phyloP scores from a whole-genome alignment of 2,888 invertebrate species.

The Trachelus troglodyta region DNA sequence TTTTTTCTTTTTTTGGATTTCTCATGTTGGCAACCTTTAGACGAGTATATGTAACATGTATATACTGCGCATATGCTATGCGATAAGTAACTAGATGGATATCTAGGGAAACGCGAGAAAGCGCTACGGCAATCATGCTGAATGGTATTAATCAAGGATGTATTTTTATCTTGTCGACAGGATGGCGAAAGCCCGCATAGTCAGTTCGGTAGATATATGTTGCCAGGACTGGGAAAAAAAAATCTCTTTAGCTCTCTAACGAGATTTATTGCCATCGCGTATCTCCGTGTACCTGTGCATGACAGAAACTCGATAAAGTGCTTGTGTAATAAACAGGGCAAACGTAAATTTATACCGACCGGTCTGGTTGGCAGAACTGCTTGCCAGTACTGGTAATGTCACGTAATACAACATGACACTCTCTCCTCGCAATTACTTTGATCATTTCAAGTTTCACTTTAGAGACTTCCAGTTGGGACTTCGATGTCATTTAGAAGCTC shows the following conservation, averaged over 20 bases:
- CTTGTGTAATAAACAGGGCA: conserved; percentile 51
- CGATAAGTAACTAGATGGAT: neutral
- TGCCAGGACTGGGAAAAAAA: neutral
- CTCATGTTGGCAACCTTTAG: neutral
- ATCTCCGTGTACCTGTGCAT: conserved; percentile 36
- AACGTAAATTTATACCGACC: conserved; percentile 53
- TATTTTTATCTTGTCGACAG: conserved; percentile 29
- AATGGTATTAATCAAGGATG: conserved; percentile 43
- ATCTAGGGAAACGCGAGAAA: neutral
- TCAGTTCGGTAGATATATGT: neutral
- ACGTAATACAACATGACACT: neutral
- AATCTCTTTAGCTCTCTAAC: conserved; percentile 15
- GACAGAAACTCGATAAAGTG: conserved; percentile 61
- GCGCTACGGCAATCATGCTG: conserved; percentile 28
- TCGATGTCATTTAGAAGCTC: neutral
- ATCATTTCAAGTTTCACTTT: neutral
- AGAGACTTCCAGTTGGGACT: neutral
- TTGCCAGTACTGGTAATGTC: neutral
- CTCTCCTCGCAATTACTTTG: neutral
- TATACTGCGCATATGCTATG: neutral
- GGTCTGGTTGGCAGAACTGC: neutral
- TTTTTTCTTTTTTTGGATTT: neutral
- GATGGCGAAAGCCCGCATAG: neutral
- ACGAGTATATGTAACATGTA: neutral
- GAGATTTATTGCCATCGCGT: conserved; percentile 36